Conservation (phyloP, 2,797 vertebrate species). For the Pagetopsis macropterus region DNA sequence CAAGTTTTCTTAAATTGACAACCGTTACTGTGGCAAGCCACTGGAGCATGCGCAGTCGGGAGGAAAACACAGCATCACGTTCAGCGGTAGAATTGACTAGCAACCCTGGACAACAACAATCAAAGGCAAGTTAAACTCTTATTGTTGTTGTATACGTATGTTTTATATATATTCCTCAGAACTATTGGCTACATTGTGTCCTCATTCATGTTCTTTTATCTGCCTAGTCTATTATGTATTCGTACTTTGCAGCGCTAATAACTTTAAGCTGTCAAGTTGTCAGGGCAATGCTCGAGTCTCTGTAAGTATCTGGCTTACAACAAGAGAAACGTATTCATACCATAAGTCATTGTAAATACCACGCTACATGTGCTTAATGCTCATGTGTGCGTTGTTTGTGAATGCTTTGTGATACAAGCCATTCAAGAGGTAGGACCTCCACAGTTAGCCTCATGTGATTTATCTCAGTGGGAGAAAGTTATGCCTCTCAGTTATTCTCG, state of each 20-base stretch:
- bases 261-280: background rate
- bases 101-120: conserved; percentile 1
- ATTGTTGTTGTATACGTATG: background rate
- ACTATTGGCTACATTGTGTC: rapidly evolving
- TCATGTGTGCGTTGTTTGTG: background rate
- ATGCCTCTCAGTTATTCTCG: conserved; percentile 33
- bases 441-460: conserved; percentile 52
- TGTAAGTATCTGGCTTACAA: background rate
- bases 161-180: background rate
- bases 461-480: conserved; percentile 48
- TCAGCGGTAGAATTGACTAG: conserved; percentile 6
- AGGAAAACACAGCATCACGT: conserved; percentile 9
- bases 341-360: background rate
- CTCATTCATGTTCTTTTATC: background rate
- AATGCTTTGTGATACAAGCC: conserved; percentile 12
- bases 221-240: background rate
- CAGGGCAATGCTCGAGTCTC: background rate
- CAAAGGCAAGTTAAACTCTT: conserved; percentile 26
- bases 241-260: background rate
- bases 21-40: background rate
- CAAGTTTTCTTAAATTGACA: background rate
- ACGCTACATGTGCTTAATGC: background rate
- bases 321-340: background rate
- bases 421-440: conserved; percentile 7
- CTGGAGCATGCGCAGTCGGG: conserved; percentile 40